phyloP scores from a whole-genome alignment of 2,888 invertebrate genomes.

The Athalia rosae region DNA sequence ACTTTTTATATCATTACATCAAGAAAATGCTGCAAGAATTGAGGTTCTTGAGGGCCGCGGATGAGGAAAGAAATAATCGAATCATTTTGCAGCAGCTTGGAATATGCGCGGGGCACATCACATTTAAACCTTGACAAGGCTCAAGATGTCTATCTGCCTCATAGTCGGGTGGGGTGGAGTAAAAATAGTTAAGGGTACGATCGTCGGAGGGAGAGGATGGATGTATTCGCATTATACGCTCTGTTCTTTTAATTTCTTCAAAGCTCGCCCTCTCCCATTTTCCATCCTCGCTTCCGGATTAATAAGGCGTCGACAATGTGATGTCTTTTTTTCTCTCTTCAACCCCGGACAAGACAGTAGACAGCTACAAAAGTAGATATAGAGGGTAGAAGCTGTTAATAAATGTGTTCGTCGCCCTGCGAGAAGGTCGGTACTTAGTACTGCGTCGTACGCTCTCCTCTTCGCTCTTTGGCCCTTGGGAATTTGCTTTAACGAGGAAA shows the following conservation, averaged over 20 bases:
- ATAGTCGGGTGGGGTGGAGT: slow-evolving; percentile 63
- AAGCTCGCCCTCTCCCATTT: slow-evolving; percentile 57
- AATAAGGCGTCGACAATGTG: slow-evolving; percentile 72
- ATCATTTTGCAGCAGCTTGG: not conserved
- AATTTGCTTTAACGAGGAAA: slow-evolving; percentile 68
- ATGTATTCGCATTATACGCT: slow-evolving; percentile 72
- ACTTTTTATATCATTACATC: not conserved
- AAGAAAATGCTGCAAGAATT: not conserved
- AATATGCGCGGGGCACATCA: slow-evolving; percentile 51
- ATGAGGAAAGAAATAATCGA: slow-evolving; percentile 19
- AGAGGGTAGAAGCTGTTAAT: slow-evolving; percentile 61
- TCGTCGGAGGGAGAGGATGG: slow-evolving; percentile 60
- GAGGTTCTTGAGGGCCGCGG: not conserved
- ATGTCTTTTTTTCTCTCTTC: slow-evolving; percentile 67
- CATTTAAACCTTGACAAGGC: slow-evolving; percentile 70
- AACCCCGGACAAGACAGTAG: slow-evolving; percentile 61
- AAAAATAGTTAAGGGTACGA: slow-evolving; percentile 66
- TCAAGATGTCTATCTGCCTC: slow-evolving; percentile 70
- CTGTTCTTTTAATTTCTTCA: slow-evolving; percentile 73
- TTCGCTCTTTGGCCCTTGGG: slow-evolving; percentile 56
- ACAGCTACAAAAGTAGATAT: slow-evolving; percentile 65
- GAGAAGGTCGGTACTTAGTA: slow-evolving; percentile 53
- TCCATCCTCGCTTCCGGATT: slow-evolving; percentile 64
- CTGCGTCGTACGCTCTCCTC: slow-evolving; percentile 29
- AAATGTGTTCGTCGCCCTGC: slow-evolving; percentile 67